phyloP scores from a whole-genome alignment of 2,113 vertebrate genomes.

The Lutjanus erythropterus region DNA sequence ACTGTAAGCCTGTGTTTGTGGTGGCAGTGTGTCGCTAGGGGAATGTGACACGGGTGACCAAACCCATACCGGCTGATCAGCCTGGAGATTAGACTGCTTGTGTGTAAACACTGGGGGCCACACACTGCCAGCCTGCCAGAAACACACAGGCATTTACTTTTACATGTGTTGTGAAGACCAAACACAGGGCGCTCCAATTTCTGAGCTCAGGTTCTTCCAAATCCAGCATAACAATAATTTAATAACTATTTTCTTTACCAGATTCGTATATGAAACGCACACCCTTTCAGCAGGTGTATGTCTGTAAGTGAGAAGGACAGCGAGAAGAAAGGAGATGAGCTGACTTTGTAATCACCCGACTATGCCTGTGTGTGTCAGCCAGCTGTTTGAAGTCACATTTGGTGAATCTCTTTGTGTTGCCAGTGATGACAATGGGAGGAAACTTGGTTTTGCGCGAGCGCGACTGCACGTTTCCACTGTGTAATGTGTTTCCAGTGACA shows the following conservation, averaged over 20 bases:
- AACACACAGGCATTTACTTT: constrained; percentile 17
- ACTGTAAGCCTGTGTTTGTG: constrained; percentile 41
- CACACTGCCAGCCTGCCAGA: constrained; percentile 47
- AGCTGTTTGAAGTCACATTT: constrained; percentile 47
- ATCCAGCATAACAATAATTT: neutral
- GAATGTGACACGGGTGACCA: constrained; percentile 76
- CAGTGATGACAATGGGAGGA: constrained; percentile 72
- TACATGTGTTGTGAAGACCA: neutral
- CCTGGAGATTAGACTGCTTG: constrained; percentile 74
- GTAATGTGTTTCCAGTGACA: constrained; percentile 74
- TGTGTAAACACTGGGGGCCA: constrained; percentile 75
- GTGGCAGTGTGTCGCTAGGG: constrained; percentile 57
- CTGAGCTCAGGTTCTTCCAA: neutral
- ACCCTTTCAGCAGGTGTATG: constrained; percentile 13
- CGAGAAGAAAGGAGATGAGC: constrained; percentile 13
- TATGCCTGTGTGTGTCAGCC: neutral
- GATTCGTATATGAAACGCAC: neutral
- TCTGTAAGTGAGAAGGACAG: neutral
- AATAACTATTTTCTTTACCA: neutral
- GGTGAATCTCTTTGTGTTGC: constrained; percentile 54
- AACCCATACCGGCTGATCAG: constrained; percentile 73
- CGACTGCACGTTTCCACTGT: constrained; percentile 70
- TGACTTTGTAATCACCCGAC: neutral
- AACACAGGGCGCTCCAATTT: neutral
- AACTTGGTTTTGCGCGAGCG: constrained; percentile 32